Conservation (phyloP, 2,797 vertebrate genomes). For the Limnodromus scolopaceus region DNA sequence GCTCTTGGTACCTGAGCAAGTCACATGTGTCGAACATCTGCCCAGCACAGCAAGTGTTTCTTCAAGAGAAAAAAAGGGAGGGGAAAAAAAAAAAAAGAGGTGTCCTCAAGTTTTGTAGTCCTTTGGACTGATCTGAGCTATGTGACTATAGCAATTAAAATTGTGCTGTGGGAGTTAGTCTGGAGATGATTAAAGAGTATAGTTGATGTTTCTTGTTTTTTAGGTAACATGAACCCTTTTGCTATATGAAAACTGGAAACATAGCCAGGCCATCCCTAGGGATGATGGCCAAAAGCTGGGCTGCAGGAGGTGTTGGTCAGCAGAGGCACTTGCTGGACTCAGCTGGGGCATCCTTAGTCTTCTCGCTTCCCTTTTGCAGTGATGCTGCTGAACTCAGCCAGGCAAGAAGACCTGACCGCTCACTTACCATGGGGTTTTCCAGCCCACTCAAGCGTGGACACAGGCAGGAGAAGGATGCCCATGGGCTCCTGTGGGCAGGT, state of each 20-base stretch:
- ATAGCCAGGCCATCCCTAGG: background rate
- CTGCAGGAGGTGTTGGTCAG: background rate
- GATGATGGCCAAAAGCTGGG: background rate
- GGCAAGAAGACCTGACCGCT: background rate
- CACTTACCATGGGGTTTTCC: background rate
- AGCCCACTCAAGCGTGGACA: rapidly evolving
- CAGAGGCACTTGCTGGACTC: background rate
- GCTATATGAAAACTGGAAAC: background rate
- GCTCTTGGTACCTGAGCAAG: background rate
- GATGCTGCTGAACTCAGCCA: background rate
- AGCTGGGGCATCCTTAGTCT: background rate
- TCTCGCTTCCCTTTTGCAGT: background rate
- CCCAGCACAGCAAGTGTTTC: background rate
- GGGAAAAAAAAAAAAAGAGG: background rate
- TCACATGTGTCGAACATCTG: background rate
- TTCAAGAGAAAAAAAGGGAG: background rate
- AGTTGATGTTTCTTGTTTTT: background rate
- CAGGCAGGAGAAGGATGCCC: background rate
- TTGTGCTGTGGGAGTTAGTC: background rate
- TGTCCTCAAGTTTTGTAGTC: background rate
- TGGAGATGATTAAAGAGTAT: background rate
- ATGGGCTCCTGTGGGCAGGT: background rate
- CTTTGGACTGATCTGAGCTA: background rate
- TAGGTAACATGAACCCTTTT: background rate
- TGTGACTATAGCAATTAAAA: background rate